These are phyloP conservation scores for Cecidostiba fungosa DNA, from an alignment of 2,888 invertebrate genomes.

Conservation along the genomic window DNA sequence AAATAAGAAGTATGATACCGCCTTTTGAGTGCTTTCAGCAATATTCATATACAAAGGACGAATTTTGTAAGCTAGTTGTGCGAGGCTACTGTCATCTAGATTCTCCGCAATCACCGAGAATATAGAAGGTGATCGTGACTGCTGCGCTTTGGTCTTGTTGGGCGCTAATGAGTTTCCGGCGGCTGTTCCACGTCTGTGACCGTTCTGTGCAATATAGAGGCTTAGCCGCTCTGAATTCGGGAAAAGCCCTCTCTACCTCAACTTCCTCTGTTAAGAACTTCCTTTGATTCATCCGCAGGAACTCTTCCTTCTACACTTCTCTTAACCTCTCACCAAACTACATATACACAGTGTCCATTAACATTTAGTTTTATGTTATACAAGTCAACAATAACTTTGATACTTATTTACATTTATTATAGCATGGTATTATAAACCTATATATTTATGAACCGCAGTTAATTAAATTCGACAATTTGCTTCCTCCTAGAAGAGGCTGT, in stretches of 20 bases:
- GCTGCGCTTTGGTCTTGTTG: background rate
- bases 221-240: background rate
- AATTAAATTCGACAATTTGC: too few species aligned
- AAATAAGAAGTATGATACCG: too few species aligned
- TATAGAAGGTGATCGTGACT: background rate
- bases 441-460: too few species aligned
- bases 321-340: background rate
- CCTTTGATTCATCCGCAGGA: background rate
- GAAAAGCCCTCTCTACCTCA: background rate
- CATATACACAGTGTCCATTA: background rate
- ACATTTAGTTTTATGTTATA: background rate
- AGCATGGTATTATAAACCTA: too few species aligned
- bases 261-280: slow-evolving; percentile 12
- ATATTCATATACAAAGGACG: background rate
- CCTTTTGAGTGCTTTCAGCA: too few species aligned
- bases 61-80: background rate
- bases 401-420: too few species aligned
- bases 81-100: background rate
- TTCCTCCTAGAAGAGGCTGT: too few species aligned
- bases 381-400: too few species aligned
- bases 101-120: background rate
- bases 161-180: slow-evolving; percentile 3
- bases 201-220: background rate
- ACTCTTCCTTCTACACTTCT: background rate
- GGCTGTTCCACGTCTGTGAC: background rate